Conservation (phyloP, 37 sponge, comb jelly and placozoan genomes). For the Spongia lamella region DNA sequence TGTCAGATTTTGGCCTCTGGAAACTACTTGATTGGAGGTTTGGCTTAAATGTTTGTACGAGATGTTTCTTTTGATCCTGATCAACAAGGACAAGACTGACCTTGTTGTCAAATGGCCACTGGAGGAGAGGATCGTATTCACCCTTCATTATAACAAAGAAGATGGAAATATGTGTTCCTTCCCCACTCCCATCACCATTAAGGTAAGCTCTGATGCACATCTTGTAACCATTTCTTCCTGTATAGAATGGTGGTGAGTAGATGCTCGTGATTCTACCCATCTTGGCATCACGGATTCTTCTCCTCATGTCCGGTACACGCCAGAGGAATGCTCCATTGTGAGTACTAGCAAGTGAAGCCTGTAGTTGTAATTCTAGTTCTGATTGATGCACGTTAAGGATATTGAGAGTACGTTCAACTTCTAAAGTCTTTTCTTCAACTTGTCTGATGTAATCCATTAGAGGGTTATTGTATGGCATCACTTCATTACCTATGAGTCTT, state of each 20-base stretch:
- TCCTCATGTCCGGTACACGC: conserved; percentile 72
- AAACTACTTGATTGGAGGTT: conserved; percentile 49
- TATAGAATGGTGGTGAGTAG: conserved; percentile 85
- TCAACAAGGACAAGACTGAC: conserved; percentile 82
- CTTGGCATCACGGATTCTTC: conserved; percentile 71
- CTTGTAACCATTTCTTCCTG: conserved; percentile 82
- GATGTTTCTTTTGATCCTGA: conserved; percentile 62
- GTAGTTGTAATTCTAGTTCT: conserved; percentile 81
- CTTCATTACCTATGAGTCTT: neutral
- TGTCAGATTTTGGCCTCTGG: conserved; percentile 58
- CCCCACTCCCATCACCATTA: conserved; percentile 88
- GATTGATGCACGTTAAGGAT: conserved; percentile 52
- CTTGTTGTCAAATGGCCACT: conserved; percentile 88
- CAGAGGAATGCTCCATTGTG: conserved; percentile 80
- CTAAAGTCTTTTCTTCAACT: conserved; percentile 53
- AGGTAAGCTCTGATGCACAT: conserved; percentile 83
- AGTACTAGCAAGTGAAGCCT: conserved; percentile 76
- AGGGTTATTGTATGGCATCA: neutral
- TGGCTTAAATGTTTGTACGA: conserved; percentile 84
- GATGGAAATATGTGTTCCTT: conserved; percentile 66
- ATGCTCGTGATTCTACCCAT: conserved; percentile 69
- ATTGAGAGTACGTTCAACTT: conserved; percentile 36
- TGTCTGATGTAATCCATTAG: conserved; percentile 1
- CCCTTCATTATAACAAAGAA: conserved; percentile 90
- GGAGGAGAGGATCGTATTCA: conserved; percentile 76